Conservation (phyloP, 1,140 invertebrate genomes). For the Venustaconcha ellipsiformis region DNA sequence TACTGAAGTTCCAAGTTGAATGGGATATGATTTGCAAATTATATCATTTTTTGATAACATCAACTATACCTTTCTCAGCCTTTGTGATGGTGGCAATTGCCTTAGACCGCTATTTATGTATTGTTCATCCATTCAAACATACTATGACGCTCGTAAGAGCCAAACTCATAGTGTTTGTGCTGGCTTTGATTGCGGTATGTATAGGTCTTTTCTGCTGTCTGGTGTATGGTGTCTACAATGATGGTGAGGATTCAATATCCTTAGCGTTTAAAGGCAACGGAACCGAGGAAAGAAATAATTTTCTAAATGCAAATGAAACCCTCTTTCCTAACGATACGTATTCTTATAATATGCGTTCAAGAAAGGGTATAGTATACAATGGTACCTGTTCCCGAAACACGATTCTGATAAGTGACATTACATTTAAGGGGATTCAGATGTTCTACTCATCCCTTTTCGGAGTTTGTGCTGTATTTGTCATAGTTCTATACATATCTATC, state of each 20-base stretch:
- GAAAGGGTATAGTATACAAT: not conserved
- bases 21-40: slow-evolving; percentile 57
- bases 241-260: no score
- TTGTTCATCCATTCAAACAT: slow-evolving; percentile 59
- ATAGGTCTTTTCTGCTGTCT: slow-evolving; percentile 51
- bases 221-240: slow-evolving; percentile 27
- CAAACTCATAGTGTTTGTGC: slow-evolving; percentile 49
- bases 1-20: slow-evolving; percentile 33
- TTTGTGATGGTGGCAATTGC: slow-evolving; percentile 66
- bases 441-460: slow-evolving; percentile 55
- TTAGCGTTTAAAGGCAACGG: not conserved
- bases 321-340: not conserved
- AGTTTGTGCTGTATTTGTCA: slow-evolving; percentile 50
- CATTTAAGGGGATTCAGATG: slow-evolving; percentile 38
- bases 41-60: slow-evolving; percentile 58
- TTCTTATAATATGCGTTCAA: not conserved
- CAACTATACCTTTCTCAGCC: slow-evolving; percentile 59
- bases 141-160: slow-evolving; percentile 56
- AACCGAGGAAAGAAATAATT: not conserved
- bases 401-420: not conserved
- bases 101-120: slow-evolving; percentile 63
- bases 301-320: not conserved
- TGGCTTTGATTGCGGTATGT: slow-evolving; percentile 50
- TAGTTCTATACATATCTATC: slow-evolving; percentile 57
- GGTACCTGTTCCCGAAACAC: not conserved